Evolutionary conservation across 2,113 vertebrate species (phyloP).

Genomic region (Pelecanoides urinatrix): DNA sequence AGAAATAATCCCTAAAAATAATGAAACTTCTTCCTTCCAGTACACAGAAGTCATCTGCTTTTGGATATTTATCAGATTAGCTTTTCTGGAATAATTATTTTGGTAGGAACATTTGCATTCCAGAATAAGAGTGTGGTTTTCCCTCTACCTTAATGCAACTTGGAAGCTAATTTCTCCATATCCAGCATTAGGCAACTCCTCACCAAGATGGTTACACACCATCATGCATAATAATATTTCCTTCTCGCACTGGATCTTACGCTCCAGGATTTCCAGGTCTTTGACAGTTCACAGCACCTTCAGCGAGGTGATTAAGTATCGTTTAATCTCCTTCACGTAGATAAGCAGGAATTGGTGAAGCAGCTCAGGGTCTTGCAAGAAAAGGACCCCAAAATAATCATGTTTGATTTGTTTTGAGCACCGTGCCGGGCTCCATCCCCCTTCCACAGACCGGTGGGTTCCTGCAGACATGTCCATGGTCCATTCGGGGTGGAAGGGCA

Average conservation of each 20-base stretch:
- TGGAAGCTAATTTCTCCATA: not conserved
- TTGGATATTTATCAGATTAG: not conserved
- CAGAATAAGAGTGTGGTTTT: not conserved
- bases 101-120: not conserved
- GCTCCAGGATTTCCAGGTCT: not conserved
- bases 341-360: not conserved
- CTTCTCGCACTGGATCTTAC: not conserved
- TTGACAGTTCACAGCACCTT: not conserved
- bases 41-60: not conserved
- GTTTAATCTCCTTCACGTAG: not conserved
- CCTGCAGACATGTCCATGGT: fast-evolving
- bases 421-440: fast-evolving
- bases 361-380: not conserved
- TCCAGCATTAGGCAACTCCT: not conserved
- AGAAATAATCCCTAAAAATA: not conserved
- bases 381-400: not conserved
- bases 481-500: not conserved
- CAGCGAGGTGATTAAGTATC: not conserved
- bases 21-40: not conserved
- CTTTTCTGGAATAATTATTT: not conserved
- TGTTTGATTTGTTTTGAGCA: not conserved
- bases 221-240: not conserved
- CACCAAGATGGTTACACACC: not conserved
- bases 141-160: not conserved
- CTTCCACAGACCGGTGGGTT: not conserved